Percentiles rank a stretch among this genome's conserved stretches.
These are phyloP conservation scores for Panzeria rudis DNA, from an alignment of 2,888 invertebrate species.

Conservation along the genomic window DNA sequence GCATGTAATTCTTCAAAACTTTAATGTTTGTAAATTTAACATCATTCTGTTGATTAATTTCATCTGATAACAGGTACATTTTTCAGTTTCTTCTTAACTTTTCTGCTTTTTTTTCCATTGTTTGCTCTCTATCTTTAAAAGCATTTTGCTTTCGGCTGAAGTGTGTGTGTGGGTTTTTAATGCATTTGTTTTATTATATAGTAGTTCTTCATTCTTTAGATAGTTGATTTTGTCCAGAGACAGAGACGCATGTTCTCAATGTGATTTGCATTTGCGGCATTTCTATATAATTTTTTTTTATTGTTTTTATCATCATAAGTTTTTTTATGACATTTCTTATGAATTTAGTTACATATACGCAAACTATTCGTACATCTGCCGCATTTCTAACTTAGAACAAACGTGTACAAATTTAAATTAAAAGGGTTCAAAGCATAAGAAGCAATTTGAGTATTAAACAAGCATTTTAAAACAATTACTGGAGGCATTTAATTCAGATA, in stretches of 20 bases:
- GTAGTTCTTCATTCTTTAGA: background rate
- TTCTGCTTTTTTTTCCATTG: background rate
- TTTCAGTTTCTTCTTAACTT: constrained; percentile 34
- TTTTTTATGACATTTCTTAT: constrained; percentile 51
- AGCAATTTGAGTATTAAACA: constrained; percentile 12
- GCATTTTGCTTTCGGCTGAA: constrained; percentile 5
- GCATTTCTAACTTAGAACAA: constrained; percentile 13
- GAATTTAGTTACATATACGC: constrained; percentile 36
- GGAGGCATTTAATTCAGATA: constrained; percentile 5
- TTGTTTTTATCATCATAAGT: constrained; percentile 40
- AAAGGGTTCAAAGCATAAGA: constrained; percentile 23
- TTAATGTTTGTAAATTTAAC: constrained; percentile 61
- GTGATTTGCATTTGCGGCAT: constrained; percentile 35
- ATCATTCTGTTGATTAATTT: constrained; percentile 71
- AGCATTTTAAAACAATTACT: constrained; percentile 8
- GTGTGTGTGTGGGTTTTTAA: constrained; percentile 41
- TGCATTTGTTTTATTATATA: constrained; percentile 35
- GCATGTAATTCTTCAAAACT: constrained; percentile 40
- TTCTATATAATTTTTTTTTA: constrained; percentile 43
- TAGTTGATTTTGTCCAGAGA: background rate
- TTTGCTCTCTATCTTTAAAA: constrained; percentile 18
- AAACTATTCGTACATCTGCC: constrained; percentile 2
- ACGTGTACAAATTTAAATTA: constrained; percentile 38
- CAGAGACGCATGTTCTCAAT: constrained; percentile 37
- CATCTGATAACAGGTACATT: constrained; percentile 73